These are phyloP conservation scores for Philotrypesis tridentata DNA, from an alignment of 1,140 invertebrate species.

Conservation along the genomic window DNA sequence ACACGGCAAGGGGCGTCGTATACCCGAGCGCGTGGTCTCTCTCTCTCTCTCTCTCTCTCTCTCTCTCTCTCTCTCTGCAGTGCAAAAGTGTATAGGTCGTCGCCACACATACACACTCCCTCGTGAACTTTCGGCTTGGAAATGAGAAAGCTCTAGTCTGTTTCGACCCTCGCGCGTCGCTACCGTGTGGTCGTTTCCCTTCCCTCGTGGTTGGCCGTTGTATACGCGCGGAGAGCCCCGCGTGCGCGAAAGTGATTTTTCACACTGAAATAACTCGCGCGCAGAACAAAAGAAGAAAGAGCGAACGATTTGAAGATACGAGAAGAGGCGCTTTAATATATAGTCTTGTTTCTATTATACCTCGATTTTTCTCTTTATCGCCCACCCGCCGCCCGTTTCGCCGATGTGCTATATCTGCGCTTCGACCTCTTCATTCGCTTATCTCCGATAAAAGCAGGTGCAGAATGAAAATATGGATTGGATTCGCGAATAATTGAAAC, in stretches of 20 bases:
- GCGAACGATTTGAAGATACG: neutral
- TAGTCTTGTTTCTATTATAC: no score
- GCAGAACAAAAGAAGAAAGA: neutral
- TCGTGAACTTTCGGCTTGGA: conserved; percentile 21
- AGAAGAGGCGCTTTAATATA: conserved; percentile 4
- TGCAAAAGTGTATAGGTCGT: no score
- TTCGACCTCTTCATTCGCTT: no score
- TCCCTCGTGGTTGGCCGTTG: neutral
- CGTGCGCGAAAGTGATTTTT: conserved; percentile 10
- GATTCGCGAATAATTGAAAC: neutral
- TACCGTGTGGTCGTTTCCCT: neutral
- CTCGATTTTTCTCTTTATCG: no score
- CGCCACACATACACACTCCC: conserved; percentile 28
- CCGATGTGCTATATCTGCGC: no score
- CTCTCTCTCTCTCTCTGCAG: no score
- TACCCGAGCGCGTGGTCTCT: neutral
- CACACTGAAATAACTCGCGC: neutral
- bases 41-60: no score
- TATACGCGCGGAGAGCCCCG: no score
- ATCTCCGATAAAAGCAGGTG: no score
- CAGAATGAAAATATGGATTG: neutral
- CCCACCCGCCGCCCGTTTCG: no score
- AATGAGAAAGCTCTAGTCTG: conserved; percentile 17
- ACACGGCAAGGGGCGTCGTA: neutral
- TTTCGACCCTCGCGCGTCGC: conserved; percentile 6